Evolutionary conservation across 2,888 invertebrate species (phyloP), one percentile per base, ranked within the genome.

Genomic region (Panopea generosa): DNA sequence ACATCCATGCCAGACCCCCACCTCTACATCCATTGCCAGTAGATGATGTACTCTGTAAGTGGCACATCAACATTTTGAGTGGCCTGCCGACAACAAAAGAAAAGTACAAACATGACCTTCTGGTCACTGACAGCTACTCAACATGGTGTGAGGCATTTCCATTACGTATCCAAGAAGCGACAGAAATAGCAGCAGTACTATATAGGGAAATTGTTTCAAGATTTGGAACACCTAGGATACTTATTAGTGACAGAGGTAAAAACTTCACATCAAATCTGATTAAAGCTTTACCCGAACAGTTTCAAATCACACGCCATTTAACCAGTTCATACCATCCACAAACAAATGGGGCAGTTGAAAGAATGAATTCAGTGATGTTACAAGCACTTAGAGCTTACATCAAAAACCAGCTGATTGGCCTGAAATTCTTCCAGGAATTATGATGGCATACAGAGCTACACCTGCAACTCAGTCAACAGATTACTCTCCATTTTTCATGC

Each of bases 31-130:
- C 83, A 18, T 49, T 26, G 43, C 52, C 89, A 90, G 24, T 89
- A 81, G 91, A 97, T 97, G 73, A 61, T 49, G 16, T 66, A 22
- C 73, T 72, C 52, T 1, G 47, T 6, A 53, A 78, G 26, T 56
- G 57, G 52, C 82, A 83, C 22, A 77, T 79, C 45, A 79, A 79
- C 67, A 73, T 79, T 20, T 20, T 79, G 16, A 59, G 76, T 20
- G 66, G 75, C 3, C 22, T 70, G 2, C 63, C 66, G 11, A 79
- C 45, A n/a, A 70, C 70, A 11, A 63, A 66, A 63, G 66, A 83
- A 9, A 62, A 62, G n/a, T 80, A 77, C 40, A 75, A 67, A 18
- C 47, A 83, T 43, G 59, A 75, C 1, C 68, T 80, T 2, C 59
- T 84, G 4, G 66, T 80, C 16, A 77, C 80, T 14, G 77, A 77